phyloP scores from a whole-genome alignment of 1,140 invertebrate species.

The Drosophila oshimai region DNA sequence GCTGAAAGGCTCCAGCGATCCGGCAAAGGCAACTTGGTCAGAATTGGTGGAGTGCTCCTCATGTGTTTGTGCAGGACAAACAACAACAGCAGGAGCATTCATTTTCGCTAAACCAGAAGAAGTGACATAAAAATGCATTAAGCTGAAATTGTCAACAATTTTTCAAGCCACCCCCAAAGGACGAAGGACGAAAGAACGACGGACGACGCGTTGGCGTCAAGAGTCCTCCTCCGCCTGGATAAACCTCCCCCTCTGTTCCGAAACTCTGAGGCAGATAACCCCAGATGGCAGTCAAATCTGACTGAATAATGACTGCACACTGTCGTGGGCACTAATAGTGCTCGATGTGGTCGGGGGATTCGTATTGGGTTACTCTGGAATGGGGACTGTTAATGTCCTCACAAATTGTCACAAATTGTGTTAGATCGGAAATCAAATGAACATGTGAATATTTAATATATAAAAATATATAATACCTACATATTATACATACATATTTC shows the following conservation, averaged over 20 bases:
- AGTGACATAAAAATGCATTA: conserved; percentile 75
- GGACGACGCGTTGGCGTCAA: conserved; percentile 68
- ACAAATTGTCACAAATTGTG: conserved; percentile 72
- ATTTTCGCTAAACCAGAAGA: conserved; percentile 58
- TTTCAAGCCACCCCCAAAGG: conserved; percentile 49
- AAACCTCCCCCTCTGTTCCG: conserved; percentile 34
- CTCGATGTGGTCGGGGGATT: conserved; percentile 20
- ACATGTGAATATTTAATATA: no score
- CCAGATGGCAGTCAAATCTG: conserved; percentile 48
- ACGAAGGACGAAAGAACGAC: conserved; percentile 2
- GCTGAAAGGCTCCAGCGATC: conserved; percentile 67
- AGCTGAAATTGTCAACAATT: conserved; percentile 80
- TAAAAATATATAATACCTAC: no score
- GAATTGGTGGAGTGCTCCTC: conserved; percentile 61
- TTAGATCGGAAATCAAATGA: no score
- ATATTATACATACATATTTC: no score
- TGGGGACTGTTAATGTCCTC: conserved; percentile 63
- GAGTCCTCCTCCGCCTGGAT: conserved; percentile 67
- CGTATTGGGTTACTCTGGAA: conserved; percentile 53
- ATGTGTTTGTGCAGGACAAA: conserved; percentile 48
- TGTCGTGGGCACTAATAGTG: conserved; percentile 55
- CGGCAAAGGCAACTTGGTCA: conserved; percentile 62
- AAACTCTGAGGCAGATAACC: conserved; percentile 27
- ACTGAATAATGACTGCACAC: conserved; percentile 71
- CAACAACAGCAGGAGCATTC: conserved; percentile 53